These are phyloP conservation scores for Hycleus phaleratus DNA, from an alignment of 1,140 invertebrate species.

Conservation along the genomic window DNA sequence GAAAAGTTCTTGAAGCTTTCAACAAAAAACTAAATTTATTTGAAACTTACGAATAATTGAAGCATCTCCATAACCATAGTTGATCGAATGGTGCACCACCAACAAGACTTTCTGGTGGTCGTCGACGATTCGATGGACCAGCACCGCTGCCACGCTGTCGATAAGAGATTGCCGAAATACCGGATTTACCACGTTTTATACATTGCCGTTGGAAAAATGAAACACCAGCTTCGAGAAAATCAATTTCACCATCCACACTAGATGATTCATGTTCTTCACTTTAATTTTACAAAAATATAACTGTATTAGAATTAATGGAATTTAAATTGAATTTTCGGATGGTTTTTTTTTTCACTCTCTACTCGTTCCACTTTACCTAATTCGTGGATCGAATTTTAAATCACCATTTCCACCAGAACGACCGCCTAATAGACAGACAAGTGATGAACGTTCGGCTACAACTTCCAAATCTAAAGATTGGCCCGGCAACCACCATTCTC, in stretches of 20 bases:
- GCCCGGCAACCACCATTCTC: constrained; percentile 49
- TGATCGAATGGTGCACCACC: constrained; percentile 47
- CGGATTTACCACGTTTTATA: constrained; percentile 36
- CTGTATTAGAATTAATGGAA: too few species aligned
- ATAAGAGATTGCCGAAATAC: constrained; percentile 43
- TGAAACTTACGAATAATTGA: constrained; percentile 53
- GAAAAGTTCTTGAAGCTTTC: too few species aligned
- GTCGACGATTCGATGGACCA: constrained; percentile 35
- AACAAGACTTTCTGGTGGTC: constrained; percentile 41
- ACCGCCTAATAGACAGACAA: constrained; percentile 51
- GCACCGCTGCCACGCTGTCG: constrained; percentile 43
- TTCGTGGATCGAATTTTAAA: constrained; percentile 44
- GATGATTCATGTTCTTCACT: constrained; percentile 37
- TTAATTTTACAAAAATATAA: constrained; percentile 3
- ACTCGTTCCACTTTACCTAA: constrained; percentile 33
- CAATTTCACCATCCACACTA: constrained; percentile 43
- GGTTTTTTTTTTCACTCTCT: too few species aligned
- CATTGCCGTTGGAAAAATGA: constrained; percentile 47
- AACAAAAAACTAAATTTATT: too few species aligned
- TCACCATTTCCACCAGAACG: constrained; percentile 41
- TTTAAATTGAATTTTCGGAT: too few species aligned
- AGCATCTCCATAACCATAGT: constrained; percentile 57
- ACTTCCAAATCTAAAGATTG: constrained; percentile 48
- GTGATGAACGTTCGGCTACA: constrained; percentile 46
- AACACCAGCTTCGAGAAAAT: constrained; percentile 53